A percentile compares a stretch with the other conserved stretches of the same genome.
These are phyloP conservation scores for Sebastes aleutianus DNA, from an alignment of 2,797 vertebrate genomes.

Conservation along the genomic window DNA sequence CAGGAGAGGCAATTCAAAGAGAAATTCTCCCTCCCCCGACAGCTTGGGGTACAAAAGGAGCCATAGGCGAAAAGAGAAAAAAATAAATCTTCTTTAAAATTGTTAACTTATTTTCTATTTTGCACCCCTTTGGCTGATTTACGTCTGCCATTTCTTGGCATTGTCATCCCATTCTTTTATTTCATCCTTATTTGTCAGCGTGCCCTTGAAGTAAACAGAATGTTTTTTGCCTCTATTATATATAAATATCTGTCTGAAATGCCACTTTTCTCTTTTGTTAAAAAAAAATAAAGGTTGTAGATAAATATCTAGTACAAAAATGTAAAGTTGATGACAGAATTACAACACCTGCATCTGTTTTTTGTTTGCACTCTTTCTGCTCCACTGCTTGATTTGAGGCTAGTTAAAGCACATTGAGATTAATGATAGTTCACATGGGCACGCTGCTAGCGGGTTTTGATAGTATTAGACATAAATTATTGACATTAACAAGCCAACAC, in stretches of 20 bases:
- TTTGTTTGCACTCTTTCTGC: constrained; percentile 1
- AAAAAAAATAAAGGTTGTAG: background rate
- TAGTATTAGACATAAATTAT: constrained; percentile 2
- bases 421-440: constrained; percentile 18
- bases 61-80: background rate
- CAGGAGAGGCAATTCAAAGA: background rate
- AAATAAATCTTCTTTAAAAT: background rate
- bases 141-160: background rate
- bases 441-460: background rate
- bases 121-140: background rate
- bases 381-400: background rate
- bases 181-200: background rate
- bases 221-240: background rate
- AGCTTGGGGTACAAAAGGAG: background rate
- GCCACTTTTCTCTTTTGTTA: background rate
- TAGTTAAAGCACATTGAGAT: constrained; percentile 1
- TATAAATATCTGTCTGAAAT: background rate
- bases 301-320: background rate
- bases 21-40: background rate
- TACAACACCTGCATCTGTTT: background rate
- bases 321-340: background rate
- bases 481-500: background rate
- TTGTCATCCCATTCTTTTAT: background rate
- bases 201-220: constrained; percentile 8
- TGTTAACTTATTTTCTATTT: background rate